These are phyloP conservation scores for Ceratina japonica DNA, from an alignment of 1,140 invertebrate species.

Conservation along the genomic window DNA sequence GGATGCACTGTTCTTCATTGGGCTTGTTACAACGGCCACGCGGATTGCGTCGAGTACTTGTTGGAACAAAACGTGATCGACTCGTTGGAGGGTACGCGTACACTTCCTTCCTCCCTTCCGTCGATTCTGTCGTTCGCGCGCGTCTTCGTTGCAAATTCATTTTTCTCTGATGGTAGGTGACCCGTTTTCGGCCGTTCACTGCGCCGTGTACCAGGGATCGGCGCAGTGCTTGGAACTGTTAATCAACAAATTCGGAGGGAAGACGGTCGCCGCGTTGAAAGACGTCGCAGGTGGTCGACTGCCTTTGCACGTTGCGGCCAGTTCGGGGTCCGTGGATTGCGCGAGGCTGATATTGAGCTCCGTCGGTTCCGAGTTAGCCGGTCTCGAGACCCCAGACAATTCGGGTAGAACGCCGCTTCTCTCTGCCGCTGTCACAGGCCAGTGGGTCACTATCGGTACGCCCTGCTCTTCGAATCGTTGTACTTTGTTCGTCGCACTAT, in stretches of 20 bases:
- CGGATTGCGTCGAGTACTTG: slow-evolving; percentile 81
- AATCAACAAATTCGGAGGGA: slow-evolving; percentile 80
- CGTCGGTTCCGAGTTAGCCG: slow-evolving; percentile 74
- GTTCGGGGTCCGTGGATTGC: slow-evolving; percentile 81
- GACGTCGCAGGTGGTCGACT: slow-evolving; percentile 80
- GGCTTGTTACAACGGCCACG: slow-evolving; percentile 83
- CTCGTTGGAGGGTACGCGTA: slow-evolving; percentile 67
- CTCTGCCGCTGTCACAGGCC: slow-evolving; percentile 81
- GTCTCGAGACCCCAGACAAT: slow-evolving; percentile 79
- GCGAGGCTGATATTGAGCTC: slow-evolving; percentile 80
- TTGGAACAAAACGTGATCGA: slow-evolving; percentile 78
- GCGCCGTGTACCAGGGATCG: slow-evolving; percentile 83
- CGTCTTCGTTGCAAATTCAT: too few species aligned
- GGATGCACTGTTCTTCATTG: slow-evolving; percentile 83
- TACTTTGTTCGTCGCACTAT: not conserved
- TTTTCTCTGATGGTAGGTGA: slow-evolving; percentile 71
- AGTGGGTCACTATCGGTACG: slow-evolving; percentile 80
- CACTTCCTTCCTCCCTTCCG: not conserved
- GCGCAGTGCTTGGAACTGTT: slow-evolving; percentile 81
- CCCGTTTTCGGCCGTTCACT: slow-evolving; percentile 82
- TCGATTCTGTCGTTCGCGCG: not conserved
- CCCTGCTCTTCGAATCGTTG: not conserved
- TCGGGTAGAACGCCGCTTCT: slow-evolving; percentile 82
- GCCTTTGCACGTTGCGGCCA: slow-evolving; percentile 82
- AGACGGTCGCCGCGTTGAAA: slow-evolving; percentile 77